Base-by-base conservation (phyloP, 2,888 invertebrate genomes). In the Dorcus hopei region DNA sequence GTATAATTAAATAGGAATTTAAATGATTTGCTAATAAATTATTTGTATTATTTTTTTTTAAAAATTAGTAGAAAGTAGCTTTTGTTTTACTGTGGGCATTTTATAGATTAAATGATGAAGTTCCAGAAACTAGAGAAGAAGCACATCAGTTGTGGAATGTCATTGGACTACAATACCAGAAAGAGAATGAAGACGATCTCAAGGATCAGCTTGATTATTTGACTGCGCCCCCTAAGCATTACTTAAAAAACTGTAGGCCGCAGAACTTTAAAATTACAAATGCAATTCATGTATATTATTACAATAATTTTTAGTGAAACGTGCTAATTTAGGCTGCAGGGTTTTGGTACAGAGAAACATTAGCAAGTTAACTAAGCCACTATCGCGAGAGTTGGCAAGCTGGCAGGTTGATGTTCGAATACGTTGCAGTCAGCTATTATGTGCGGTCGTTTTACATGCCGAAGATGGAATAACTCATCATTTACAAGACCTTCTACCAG, bases 301-400 rank as follows among this genome's bases (percentile, higher is more conserved):
- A 26, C 14, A 49, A 9, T 47, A 5, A 43, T 55, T 63, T 64
- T 23, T 52, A 86, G 88, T 90, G 9, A 80, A 81, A 58, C 83
- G 95, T n/a, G 95, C 95, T 0, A 91, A 91, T 70, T 80, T 95
- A 16, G 95, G 95, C 0, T 97, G 97, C 72, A 85, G 95, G 7
- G 82, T 83, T 2, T 77, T 97, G 50, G 89, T 91, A 0, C 87
- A 89, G 70, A 83, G 86, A 58, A 88, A 93, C 71, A 81, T 91
- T 61, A 84, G 87, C 52, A 89, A 88, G 77, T 85, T 94, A 62
- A 79, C 91, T 9, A 85, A 87, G 19, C 90, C 89, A 41, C 81
- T 94, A 65, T 78, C 82, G 48, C 80, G 77, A 72, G 94, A 95
- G 74, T 81, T 94, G 68, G 82, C 83, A 0, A 74, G 92, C 65